Base-by-base conservation (phyloP, 2,888 invertebrate genomes). In the Amphimallon solstitiale region DNA sequence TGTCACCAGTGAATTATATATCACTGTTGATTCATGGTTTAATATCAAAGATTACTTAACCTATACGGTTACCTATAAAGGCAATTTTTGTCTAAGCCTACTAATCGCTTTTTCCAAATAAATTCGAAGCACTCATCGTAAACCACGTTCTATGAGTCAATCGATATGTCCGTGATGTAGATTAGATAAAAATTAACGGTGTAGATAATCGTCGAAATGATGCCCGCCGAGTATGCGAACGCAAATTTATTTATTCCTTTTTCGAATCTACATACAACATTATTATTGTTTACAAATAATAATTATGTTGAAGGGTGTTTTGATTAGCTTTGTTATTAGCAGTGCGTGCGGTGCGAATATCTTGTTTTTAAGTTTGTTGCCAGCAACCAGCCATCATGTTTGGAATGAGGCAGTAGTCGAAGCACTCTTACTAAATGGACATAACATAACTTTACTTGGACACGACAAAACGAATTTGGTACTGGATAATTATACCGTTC, bases 401-500 rank as follows among this genome's bases (percentile, higher is more conserved):
- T 71, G 71, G 70, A 66, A 68, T 34, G 68, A 70, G 48, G 14
- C 64, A 7, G 38, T 70, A 7, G 56, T 62, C 0, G 19, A 64
- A 9, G 61, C 34, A 15, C 46, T 71, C 6, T 43, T 64, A 6
- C 14, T 67, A n/a, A 59, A 56, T n/a, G 68, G 71, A 17, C 71
- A 71, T 15, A 71, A 68, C 37, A 62, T 71, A 12, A 71, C 71
- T 0, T 35, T 68, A 23, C 21, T 71, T 4, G 51, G 65, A 2
- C 68, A 68, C 17, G 68, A 65, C 34, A 19, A 19, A 7, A 34
- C 59, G 1, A 64, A 51, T 14, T 46, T 63, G 15, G 51, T 52
- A 7, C 38, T 46, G 10, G 49, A 59, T 10, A 71, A 71, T 62
- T 69, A 63, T 34, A 69, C 69, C 2, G 65, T 69, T 21, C 21